These are phyloP conservation scores for Hydropsyche tenuis DNA, from an alignment of 1,140 invertebrate species.

Conservation along the genomic window DNA sequence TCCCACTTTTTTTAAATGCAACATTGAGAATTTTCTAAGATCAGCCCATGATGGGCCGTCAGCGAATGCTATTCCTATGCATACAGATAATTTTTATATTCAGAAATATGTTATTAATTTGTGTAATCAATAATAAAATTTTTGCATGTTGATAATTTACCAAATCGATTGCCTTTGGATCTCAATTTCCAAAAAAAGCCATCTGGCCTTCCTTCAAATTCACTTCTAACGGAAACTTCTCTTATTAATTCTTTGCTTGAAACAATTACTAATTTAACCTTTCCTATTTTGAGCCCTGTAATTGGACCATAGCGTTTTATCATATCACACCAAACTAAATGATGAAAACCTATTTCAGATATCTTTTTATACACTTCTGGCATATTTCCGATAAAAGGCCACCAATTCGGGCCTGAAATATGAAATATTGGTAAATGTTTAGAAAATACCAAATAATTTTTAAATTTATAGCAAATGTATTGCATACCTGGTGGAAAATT, in stretches of 20 bases:
- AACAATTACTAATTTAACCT: constrained; percentile 66
- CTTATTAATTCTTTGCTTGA: constrained; percentile 68
- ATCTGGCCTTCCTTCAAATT: constrained; percentile 74
- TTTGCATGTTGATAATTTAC: constrained; percentile 55
- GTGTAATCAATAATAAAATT: too few species aligned
- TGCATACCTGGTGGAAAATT: constrained; percentile 4
- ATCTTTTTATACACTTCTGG: not conserved
- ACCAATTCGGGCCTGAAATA: constrained; percentile 42
- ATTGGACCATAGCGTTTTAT: constrained; percentile 69
- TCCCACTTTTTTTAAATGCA: constrained; percentile 65
- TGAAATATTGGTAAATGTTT: not conserved
- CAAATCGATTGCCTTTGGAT: constrained; percentile 67
- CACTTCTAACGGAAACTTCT: constrained; percentile 66
- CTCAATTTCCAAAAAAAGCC: constrained; percentile 72
- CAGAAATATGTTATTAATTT: not conserved
- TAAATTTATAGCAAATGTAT: not conserved
- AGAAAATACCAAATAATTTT: not conserved
- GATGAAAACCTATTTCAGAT: constrained; percentile 9
- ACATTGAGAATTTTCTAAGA: constrained; percentile 65
- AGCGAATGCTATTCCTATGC: constrained; percentile 65
- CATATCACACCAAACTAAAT: constrained; percentile 51
- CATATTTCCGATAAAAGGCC: constrained; percentile 41
- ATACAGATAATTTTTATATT: not conserved
- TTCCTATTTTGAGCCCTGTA: constrained; percentile 66
- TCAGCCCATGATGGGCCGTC: constrained; percentile 66